phyloP scores from a whole-genome alignment of 2,797 vertebrate genomes.

The Nannoperca obscura region DNA sequence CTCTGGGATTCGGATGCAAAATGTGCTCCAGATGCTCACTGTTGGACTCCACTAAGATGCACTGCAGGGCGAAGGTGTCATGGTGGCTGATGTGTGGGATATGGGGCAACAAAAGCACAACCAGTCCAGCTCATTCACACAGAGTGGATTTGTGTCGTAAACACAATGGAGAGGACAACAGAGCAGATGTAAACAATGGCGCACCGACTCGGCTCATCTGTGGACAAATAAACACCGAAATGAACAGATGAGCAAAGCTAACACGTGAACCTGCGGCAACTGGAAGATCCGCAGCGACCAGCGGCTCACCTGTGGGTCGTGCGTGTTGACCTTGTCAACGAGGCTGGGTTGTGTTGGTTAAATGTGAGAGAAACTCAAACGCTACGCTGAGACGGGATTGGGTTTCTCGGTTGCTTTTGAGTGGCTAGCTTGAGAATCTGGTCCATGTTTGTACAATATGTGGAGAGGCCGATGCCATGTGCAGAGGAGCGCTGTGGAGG shows the following conservation, averaged over 20 bases:
- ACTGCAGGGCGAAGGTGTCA: slow-evolving; percentile 68
- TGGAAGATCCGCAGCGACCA: not conserved
- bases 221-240: slow-evolving; percentile 42
- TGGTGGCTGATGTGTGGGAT: slow-evolving; percentile 47
- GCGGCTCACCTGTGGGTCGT: slow-evolving; percentile 34
- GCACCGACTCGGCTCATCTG: slow-evolving; percentile 21
- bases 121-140: slow-evolving; percentile 28
- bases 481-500: too few species aligned
- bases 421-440: too few species aligned
- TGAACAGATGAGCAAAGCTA: slow-evolving; percentile 49
- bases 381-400: too few species aligned
- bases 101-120: slow-evolving; percentile 43
- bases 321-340: not conserved
- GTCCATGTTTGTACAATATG: too few species aligned
- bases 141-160: slow-evolving; percentile 38
- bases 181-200: slow-evolving; percentile 66
- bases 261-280: slow-evolving; percentile 16
- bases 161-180: slow-evolving; percentile 49
- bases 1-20: slow-evolving; percentile 72
- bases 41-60: slow-evolving; percentile 76
- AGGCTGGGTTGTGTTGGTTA: not conserved
- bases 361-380: not conserved
- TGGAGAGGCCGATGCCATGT: too few species aligned
- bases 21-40: slow-evolving; percentile 80
- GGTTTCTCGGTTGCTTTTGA: too few species aligned